Evolutionary conservation across 2,797 vertebrate genomes (phyloP), one percentile per base, ranked within the genome.

Genomic region (Muscicapa striata): DNA sequence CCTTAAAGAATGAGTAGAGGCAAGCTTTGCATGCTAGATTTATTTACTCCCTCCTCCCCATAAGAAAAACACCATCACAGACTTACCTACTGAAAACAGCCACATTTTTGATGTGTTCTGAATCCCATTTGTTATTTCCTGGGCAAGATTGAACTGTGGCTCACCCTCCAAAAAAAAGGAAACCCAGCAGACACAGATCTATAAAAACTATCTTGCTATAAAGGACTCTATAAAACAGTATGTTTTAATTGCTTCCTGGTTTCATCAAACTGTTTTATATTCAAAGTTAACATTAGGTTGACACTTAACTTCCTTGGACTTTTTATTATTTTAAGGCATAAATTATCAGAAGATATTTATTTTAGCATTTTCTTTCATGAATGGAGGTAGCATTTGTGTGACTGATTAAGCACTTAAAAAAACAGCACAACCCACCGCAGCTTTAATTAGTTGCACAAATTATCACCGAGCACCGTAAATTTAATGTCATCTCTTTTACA

Each of bases 401-500:
- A 95, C 94, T 94, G 95, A 95, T 96, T 82, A 96, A 94, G 74
- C 85, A 80, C 89, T 96, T 94, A 48, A 86, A 95, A 96, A 94
- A 95, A 75, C 91, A 92, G 89, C 63, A 84, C 73, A 87, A 69
- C 63, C 59, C 61, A 93, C 83, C 21, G 9, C 73, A 75, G 89
- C 87, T 96, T 96, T 97, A 96, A 97, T 96, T 96, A 95, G 90
- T 95, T 95, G 76, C 85, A 96, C 92, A 93, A 95, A 96, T 96
- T 96, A 94, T 93, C 89, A 95, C 46, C 29, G 83, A 94, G 90
- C 79, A 81, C 76, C 2, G 0, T 95, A 96, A 96, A 96, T 92
- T 88, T 93, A 94, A 89, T 75, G 79, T 75, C 16, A 76, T 80
- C 75, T 75, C 90, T 96, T 95, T 89, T 92, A 90, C 84, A 93